phyloP scores from a whole-genome alignment of 2,113 vertebrate genomes.

The Macrotis lagotis region DNA sequence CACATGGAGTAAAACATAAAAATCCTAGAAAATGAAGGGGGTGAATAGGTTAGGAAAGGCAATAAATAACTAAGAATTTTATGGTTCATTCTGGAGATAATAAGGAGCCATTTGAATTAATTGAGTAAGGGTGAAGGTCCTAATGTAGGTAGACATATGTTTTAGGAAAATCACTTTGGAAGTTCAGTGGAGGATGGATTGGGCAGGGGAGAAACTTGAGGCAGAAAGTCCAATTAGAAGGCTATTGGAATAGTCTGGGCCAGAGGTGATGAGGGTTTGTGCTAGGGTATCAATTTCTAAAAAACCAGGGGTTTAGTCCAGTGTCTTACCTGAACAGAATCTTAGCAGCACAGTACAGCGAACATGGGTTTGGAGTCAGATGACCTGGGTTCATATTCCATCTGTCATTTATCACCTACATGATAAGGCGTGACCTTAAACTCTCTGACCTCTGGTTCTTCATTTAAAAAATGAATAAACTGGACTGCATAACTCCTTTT shows the following conservation, averaged over 20 bases:
- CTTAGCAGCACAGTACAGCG: neutral
- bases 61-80: neutral
- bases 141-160: neutral
- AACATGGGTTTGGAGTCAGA: neutral
- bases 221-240: neutral
- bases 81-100: neutral
- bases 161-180: neutral
- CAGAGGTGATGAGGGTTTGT: neutral
- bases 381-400: neutral
- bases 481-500: neutral
- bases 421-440: slow-evolving; percentile 1
- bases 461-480: slow-evolving; percentile 3
- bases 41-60: neutral
- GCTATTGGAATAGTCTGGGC: neutral
- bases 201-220: neutral
- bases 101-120: neutral
- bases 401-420: neutral
- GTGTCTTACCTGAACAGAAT: neutral
- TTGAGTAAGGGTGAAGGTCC: neutral
- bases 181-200: neutral
- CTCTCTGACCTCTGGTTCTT: neutral
- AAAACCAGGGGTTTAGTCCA: neutral
- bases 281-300: neutral
- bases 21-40: neutral
- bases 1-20: neutral